phyloP scores from a whole-genome alignment of 2,797 vertebrate genomes.

The Gallinago solitaria region DNA sequence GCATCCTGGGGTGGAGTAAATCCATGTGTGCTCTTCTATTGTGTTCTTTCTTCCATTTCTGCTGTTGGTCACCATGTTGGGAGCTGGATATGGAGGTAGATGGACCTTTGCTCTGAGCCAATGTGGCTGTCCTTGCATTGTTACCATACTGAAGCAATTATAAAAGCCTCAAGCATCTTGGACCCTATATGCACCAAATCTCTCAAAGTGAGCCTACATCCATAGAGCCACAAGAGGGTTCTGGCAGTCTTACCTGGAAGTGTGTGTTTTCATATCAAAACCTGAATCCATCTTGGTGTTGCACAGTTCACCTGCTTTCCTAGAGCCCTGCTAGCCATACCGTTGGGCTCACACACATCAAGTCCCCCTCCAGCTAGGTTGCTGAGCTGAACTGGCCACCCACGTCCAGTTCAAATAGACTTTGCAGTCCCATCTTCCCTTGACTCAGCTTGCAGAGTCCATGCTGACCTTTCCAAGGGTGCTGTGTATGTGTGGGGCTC shows the following conservation, averaged over 20 bases:
- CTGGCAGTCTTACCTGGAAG: not conserved
- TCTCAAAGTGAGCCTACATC: not conserved
- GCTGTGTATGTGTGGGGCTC: not conserved
- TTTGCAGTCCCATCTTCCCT: not conserved
- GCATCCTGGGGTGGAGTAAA: not conserved
- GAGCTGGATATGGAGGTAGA: not conserved
- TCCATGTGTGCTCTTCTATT: not conserved
- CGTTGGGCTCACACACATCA: rapidly evolving
- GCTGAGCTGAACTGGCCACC: not conserved
- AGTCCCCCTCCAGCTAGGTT: too few relatives aligned
- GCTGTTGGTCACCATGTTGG: not conserved
- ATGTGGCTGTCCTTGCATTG: not conserved
- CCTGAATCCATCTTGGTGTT: not conserved
- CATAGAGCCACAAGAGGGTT: not conserved
- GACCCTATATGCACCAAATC: not conserved
- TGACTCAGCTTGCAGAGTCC: not conserved
- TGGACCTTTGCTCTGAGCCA: not conserved
- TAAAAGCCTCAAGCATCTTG: not conserved
- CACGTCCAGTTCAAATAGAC: not conserved
- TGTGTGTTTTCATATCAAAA: not conserved
- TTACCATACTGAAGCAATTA: not conserved
- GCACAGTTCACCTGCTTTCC: not conserved
- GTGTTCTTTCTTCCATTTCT: not conserved
- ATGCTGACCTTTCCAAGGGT: not conserved
- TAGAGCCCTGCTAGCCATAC: not conserved